Evolutionary conservation across 2,888 invertebrate species (phyloP), one percentile per base, ranked within the genome.

Genomic region (Dryobotodes eremita): DNA sequence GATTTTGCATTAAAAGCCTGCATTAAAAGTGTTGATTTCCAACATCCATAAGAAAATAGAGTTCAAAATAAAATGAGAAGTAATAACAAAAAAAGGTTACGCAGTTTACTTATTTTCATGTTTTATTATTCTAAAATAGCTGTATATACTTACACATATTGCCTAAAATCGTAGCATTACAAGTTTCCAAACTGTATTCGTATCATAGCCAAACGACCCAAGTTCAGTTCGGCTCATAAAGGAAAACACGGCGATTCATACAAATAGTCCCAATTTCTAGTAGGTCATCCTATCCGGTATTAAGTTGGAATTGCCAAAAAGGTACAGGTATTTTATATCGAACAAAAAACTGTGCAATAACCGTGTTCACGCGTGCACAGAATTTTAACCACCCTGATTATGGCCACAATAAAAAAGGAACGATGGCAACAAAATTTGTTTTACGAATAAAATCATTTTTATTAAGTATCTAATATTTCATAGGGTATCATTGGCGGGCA

Each of bases 211-310:
- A 62, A 69, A 73, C 61, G 65, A 53, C 48, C 46, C 15, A 77
- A 74, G 62, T 73, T 74, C 36, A n/a, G 31, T 65, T 72, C n/a
- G 26, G 69, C 23, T 72, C 65, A 72, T 61, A 75, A 53, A 70
- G n/a, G 70, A 73, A 82, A 79, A 79, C 61, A 82, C 42, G 57
- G 66, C 74, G 79, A 75, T 72, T 68, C 78, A 68, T 75, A 80
- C 71, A 80, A 88, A 84, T 78, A 48, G 62, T 66, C 57, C 69
- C 78, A 77, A 80, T 80, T 79, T 78, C 79, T 55, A 83, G 75
- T 82, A 75, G 83, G 88, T 86, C 88, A 83, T 81, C 78, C 64
- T 50, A 73, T 78, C 71, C 71, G 80, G 83, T 86, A 88, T 88
- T 76, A 77, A 80, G 55, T 85, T 79, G 71, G 48, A 88, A 87